Evolutionary conservation across 2,888 invertebrate genomes (phyloP), one percentile per base, ranked within the genome.

Genomic region (Zeuzera pyrina): DNA sequence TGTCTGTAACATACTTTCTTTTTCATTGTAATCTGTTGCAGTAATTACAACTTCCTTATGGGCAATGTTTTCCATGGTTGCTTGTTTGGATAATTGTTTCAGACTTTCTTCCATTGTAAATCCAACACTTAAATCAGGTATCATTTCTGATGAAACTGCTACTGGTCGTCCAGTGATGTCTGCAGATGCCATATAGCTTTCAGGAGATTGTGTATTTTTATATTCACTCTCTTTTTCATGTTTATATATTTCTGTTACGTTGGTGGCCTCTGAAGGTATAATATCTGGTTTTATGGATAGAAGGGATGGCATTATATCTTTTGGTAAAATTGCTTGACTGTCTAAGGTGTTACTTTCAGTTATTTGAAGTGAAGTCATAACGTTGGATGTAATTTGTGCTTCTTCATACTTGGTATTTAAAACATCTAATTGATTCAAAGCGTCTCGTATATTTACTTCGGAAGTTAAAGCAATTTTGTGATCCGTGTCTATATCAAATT

Each of bases 21-120:
- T 81, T 72, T 91, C 90, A 38, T 78, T 85, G 14, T 57, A 57
- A 39, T 85, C 67, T 10, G 85, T 77, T 49, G 88, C 85, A 26
- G 76, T 83, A 24, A 84, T 70, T 14, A 85, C 53, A 15, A 89
- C 39, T 50, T 87, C 84, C 53, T 86, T 85, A 34, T 84, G 61
- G 22, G 85, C 71, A 28, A 85, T 67, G 43, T 86, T 86, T 35
- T 81, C 77, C 15, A 85, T 34, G n/a, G 54, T 65, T 2, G 89
- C 89, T 30, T 63, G 73, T 39, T 68, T 76, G 12, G 58, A 42
- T 14, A 45, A 36, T 8, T 41, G 38, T 30, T 37, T 29, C 6
- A 43, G 28, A 24, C 41, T 36, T 14, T 48, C 46, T 25, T 43
- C 29, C 35, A 63, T 44, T 1, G 62, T 50, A 24, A 43, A 46